These are phyloP conservation scores for Acestrorhynchus altus DNA, from an alignment of 2,797 vertebrate species.

Conservation along the genomic window DNA sequence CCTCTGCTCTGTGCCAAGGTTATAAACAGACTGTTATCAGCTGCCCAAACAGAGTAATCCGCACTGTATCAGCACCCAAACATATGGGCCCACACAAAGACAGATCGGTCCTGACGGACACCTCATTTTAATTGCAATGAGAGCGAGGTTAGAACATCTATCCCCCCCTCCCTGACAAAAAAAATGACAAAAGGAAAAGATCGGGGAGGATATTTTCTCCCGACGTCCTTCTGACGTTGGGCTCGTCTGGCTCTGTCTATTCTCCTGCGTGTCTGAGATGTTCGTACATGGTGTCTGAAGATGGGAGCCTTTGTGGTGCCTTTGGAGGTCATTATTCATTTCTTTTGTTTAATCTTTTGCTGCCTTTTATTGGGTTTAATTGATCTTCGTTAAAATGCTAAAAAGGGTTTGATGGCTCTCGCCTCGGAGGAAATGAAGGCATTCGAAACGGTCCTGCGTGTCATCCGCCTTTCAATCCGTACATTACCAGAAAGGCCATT, in stretches of 20 bases:
- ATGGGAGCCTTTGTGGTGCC: constrained; percentile 38
- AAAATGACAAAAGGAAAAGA: constrained; percentile 14
- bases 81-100: constrained; percentile 98
- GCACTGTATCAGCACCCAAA: constrained; percentile 96
- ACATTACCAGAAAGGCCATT: constrained; percentile 33
- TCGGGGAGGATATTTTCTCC: constrained; percentile 40
- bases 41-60: constrained; percentile 98
- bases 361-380: constrained; percentile 49
- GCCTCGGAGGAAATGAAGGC: constrained; percentile 11
- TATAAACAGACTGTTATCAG: constrained; percentile 99
- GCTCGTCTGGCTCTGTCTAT: constrained; percentile 1
- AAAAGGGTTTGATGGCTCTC: constrained; percentile 36
- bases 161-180: neutral
- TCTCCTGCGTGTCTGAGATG: constrained; percentile 37
- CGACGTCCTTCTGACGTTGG: neutral
- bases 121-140: constrained; percentile 97
- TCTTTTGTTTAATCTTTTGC: constrained; percentile 47
- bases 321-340: constrained; percentile 54
- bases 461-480: constrained; percentile 30
- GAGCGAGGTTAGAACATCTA: constrained; percentile 76
- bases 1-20: constrained; percentile 93
- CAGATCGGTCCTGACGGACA: constrained; percentile 94
- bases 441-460: neutral
- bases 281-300: constrained; percentile 42
- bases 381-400: constrained; percentile 48